Percentiles rank a stretch among this genome's conserved stretches.
Conservation (phyloP, 2,113 vertebrate genomes). For the Merops nubicus region DNA sequence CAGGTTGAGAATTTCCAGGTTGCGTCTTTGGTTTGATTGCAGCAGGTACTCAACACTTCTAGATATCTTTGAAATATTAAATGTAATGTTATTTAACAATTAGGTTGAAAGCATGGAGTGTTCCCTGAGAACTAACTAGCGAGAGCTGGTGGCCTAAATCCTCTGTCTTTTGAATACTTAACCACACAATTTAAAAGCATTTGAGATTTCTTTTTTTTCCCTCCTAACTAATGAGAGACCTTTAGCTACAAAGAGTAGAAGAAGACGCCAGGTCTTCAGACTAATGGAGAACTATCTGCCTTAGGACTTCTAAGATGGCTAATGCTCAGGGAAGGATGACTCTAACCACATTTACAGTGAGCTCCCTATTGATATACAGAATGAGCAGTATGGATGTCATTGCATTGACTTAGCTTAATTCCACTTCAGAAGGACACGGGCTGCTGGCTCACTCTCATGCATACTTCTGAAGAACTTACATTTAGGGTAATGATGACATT, state of each 20-base stretch:
- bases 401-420: not conserved
- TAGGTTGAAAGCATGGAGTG: not conserved
- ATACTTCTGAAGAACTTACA: not conserved
- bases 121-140: not conserved
- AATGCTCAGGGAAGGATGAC: not conserved
- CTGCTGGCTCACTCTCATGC: not conserved
- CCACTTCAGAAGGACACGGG: not conserved
- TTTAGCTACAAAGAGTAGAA: not conserved
- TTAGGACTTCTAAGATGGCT: not conserved
- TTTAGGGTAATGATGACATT: not conserved
- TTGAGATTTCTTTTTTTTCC: not conserved
- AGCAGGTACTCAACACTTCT: not conserved
- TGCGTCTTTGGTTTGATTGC: not conserved
- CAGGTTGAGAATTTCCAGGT: not conserved
- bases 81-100: not conserved
- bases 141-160: not conserved
- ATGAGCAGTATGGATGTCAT: not conserved
- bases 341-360: not conserved
- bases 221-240: not conserved
- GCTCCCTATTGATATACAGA: not conserved
- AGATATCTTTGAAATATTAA: constrained; percentile 21
- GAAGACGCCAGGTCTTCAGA: not conserved
- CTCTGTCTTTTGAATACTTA: not conserved
- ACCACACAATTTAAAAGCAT: not conserved
- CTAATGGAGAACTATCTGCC: not conserved